Percentiles rank a stretch among this genome's conserved stretches.
Conservation (phyloP, 2,113 vertebrate species). For the Jaculus jaculus region DNA sequence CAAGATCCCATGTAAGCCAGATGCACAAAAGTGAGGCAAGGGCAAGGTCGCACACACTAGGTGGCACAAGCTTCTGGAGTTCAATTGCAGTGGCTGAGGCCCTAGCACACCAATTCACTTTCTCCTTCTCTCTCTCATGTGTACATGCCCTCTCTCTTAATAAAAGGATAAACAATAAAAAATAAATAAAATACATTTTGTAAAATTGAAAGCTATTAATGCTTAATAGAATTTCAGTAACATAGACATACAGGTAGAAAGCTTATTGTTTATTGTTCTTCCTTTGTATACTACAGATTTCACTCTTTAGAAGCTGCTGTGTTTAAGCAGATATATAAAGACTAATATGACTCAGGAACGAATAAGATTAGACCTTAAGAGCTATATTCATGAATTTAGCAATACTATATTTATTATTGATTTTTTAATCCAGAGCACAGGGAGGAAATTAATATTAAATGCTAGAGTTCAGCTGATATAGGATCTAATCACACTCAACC, state of each 20-base stretch:
- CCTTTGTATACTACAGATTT: neutral
- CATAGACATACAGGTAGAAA: neutral
- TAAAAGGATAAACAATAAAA: neutral
- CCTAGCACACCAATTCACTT: too few species aligned
- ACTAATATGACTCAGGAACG: neutral
- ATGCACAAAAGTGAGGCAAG: too few species aligned
- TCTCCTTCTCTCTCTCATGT: too few species aligned
- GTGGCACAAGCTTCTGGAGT: too few species aligned
- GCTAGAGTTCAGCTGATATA: neutral
- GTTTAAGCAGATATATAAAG: slow-evolving; percentile 5
- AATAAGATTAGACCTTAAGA: neutral
- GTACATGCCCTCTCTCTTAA: too few species aligned
- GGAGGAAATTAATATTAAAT: neutral
- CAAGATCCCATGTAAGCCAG: too few species aligned
- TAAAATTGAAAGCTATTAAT: slow-evolving; percentile 31
- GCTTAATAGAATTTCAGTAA: slow-evolving; percentile 24
- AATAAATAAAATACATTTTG: slow-evolving; percentile 49
- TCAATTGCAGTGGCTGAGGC: too few species aligned
- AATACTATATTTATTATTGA: neutral
- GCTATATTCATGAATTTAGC: neutral
- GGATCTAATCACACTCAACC: neutral
- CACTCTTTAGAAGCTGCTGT: neutral
- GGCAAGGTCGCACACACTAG: too few species aligned
- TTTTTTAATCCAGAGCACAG: neutral
- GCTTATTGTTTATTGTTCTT: neutral